Evolutionary conservation across 2,888 invertebrate genomes (phyloP), one percentile per base, ranked within the genome.

Genomic region (Ornithoptera priamus): DNA sequence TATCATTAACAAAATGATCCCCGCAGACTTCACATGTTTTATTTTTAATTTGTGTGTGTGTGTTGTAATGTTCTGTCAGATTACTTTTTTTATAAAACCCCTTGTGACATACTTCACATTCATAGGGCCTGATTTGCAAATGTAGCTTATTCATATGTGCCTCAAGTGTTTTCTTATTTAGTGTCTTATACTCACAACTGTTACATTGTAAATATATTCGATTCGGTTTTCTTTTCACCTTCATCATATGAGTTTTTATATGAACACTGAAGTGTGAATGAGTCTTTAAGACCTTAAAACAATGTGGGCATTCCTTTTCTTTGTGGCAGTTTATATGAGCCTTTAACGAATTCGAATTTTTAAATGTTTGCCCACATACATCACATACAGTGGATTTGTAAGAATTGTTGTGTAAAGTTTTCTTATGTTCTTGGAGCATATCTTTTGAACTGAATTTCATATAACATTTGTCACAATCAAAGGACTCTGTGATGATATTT

Each of bases 21-120:
- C 86, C 85, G 62, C 90, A 90, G 0, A 85, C 66, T 56, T 88
- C 84, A 72, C 90, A 90, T 12, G 80, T 81, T 36, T 81, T 79
- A 46, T 78, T 80, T 59, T 80, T 83, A 4, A 65, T 65, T 56
- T 80, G 79, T 15, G 72, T 69, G 73, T 88, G 88, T 17, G 73
- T 83, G 42, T 71, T 66, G 15, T 71, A 46, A 71, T 88, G 88
- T 71, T 85, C 85, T 0, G 77, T 79, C 36, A 88, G 73, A 53
- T 86, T 82, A 70, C 83, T 85, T 65, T 84, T 87, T 67, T 83
- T 85, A 59, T 81, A 87, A 72, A 87, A 88, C 0, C 81, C 79
- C 81, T 86, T 88, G 20, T 68, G 72, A 72, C 89, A 89, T 64
- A 80, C 72, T 4, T 79, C 62, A 66, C 89, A 89, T 0, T 75